These are phyloP conservation scores for Coelinius sp. DNA, from an alignment of 2,888 invertebrate genomes.

Conservation along the genomic window DNA sequence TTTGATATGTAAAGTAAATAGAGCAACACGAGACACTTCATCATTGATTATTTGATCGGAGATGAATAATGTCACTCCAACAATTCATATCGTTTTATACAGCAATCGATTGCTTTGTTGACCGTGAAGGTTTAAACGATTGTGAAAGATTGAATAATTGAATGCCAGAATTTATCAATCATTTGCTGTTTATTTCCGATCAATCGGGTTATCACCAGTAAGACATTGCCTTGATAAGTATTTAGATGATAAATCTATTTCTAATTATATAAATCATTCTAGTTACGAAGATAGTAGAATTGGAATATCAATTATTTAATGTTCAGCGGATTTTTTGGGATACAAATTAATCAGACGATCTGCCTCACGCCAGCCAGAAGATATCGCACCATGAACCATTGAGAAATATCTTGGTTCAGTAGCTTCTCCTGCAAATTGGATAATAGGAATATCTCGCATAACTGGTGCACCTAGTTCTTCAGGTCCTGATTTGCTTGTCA, in stretches of 20 bases:
- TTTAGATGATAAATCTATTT: not conserved
- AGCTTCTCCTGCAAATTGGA: constrained; percentile 80
- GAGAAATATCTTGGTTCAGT: constrained; percentile 75
- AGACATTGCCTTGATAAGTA: not conserved
- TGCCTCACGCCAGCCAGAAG: constrained; percentile 81
- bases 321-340: not conserved
- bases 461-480: constrained; percentile 73
- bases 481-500: constrained; percentile 49
- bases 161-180: not conserved
- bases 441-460: constrained; percentile 64
- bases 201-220: not conserved
- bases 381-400: constrained; percentile 81
- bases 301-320: too few relatives aligned
- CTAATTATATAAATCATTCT: too few relatives aligned
- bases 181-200: not conserved
- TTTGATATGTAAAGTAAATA: not conserved
- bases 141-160: not conserved
- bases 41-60: not conserved
- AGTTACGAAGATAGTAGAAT: too few relatives aligned
- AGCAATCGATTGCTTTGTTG: not conserved
- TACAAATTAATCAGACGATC: constrained; percentile 71
- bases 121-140: not conserved
- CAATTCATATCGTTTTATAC: not conserved
- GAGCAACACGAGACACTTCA: not conserved
- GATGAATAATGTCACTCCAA: not conserved